Conservation (phyloP, 2,797 vertebrate genomes). For the Enoplosus armatus region DNA sequence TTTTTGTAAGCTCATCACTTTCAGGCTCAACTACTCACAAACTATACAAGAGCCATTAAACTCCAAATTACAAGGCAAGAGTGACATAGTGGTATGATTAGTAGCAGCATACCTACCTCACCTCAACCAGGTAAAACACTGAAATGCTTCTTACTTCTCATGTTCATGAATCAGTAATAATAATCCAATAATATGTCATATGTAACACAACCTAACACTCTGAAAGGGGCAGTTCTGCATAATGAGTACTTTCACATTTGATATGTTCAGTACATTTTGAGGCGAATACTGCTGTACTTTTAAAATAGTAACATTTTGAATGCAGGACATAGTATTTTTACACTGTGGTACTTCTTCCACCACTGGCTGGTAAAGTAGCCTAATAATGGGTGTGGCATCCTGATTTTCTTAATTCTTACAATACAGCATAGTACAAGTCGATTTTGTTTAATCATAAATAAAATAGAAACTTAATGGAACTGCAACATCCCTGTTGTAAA, state of each 20-base stretch:
- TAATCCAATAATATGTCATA: background rate
- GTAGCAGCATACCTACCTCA: too few relatives aligned
- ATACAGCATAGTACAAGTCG: background rate
- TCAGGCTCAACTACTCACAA: background rate
- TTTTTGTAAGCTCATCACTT: background rate
- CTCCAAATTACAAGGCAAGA: too few relatives aligned
- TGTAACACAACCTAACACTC: background rate
- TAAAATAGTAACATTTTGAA: background rate
- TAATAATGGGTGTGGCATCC: background rate
- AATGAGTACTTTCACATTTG: background rate
- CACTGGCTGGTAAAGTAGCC: background rate
- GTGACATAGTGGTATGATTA: too few relatives aligned
- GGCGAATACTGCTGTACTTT: background rate
- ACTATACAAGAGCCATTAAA: too few relatives aligned
- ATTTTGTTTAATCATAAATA: background rate
- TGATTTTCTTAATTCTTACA: background rate
- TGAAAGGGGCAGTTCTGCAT: too few relatives aligned
- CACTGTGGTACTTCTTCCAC: background rate
- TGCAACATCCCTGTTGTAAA: background rate
- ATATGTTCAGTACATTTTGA: background rate
- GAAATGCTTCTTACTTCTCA: background rate
- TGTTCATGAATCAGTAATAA: background rate
- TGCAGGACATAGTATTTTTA: background rate
- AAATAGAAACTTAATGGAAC: background rate
- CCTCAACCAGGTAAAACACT: background rate